Conservation (phyloP, 2,888 invertebrate genomes). For the Mechanitis mazaeus region DNA sequence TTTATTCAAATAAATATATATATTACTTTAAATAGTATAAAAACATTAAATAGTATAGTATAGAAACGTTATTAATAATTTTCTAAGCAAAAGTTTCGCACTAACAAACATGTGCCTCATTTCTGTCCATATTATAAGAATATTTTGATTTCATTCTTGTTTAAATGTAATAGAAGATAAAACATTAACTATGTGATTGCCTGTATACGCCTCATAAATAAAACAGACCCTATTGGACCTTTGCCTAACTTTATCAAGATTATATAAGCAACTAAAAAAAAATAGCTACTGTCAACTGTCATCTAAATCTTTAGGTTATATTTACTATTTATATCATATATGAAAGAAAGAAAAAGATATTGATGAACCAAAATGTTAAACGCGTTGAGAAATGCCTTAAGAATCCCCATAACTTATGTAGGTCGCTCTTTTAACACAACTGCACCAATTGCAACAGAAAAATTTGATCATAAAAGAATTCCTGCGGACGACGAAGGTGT, state of each 20-base stretch:
- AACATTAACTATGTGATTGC: too few species aligned
- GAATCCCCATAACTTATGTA: slow-evolving; percentile 40
- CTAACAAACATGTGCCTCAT: too few species aligned
- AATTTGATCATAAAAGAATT: slow-evolving; percentile 64
- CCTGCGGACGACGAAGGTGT: slow-evolving; percentile 84
- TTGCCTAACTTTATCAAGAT: too few species aligned
- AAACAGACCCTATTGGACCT: neutral
- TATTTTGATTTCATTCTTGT: too few species aligned
- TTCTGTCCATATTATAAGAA: too few species aligned
- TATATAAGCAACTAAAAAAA: neutral
- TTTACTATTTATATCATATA: neutral
- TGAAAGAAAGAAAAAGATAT: neutral
- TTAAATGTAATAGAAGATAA: too few species aligned
- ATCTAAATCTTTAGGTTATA: slow-evolving; percentile 1
- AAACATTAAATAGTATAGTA: too few species aligned
- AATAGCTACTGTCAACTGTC: neutral
- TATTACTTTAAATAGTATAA: too few species aligned
- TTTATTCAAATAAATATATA: too few species aligned
- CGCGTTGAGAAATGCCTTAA: slow-evolving; percentile 46
- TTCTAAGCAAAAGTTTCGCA: too few species aligned
- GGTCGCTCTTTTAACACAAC: slow-evolving; percentile 55
- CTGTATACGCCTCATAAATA: too few species aligned
- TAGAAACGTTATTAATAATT: too few species aligned
- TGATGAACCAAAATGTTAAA: slow-evolving; percentile 44
- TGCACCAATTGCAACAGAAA: slow-evolving; percentile 47